These are phyloP conservation scores for Dendronephthya gigantea DNA, from an alignment of 64 coral and sea anemone species.

Conservation along the genomic window DNA sequence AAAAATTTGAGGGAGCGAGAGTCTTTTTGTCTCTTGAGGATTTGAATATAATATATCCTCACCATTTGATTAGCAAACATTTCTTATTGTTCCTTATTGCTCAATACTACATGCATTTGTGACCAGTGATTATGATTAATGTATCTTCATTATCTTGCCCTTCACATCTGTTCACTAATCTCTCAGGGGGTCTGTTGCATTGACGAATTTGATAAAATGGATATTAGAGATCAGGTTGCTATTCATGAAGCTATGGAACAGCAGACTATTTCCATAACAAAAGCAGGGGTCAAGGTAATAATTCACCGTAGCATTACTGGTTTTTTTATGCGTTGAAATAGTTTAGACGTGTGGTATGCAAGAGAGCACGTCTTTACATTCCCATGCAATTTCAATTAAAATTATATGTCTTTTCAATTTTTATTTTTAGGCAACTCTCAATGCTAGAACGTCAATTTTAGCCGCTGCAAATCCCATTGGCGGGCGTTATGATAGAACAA, in stretches of 20 bases:
- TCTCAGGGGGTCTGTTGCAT: slow-evolving; percentile 88
- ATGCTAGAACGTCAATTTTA: slow-evolving; percentile 97
- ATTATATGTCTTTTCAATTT: not conserved
- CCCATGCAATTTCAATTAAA: not conserved
- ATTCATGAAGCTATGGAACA: slow-evolving; percentile 99
- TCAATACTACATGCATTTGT: no score
- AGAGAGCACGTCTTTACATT: not conserved
- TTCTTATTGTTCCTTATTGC: no score
- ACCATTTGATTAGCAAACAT: no score
- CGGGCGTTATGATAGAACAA: slow-evolving; percentile 94
- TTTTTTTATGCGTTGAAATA: no score
- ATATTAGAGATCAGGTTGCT: slow-evolving; percentile 84
- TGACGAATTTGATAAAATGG: slow-evolving; percentile 99
- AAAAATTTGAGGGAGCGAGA: no score
- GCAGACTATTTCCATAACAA: slow-evolving; percentile 93
- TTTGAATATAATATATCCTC: no score
- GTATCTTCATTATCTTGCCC: no score
- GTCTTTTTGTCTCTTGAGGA: no score
- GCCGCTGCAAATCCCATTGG: slow-evolving; percentile 96
- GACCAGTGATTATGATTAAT: no score
- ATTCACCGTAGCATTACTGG: no score
- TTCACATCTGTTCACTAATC: no score
- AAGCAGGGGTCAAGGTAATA: slow-evolving; percentile 97
- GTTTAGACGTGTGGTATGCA: no score
- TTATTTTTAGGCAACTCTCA: slow-evolving; percentile 61